These are phyloP conservation scores for Vimba vimba DNA, from an alignment of 2,113 vertebrate genomes.

Conservation along the genomic window DNA sequence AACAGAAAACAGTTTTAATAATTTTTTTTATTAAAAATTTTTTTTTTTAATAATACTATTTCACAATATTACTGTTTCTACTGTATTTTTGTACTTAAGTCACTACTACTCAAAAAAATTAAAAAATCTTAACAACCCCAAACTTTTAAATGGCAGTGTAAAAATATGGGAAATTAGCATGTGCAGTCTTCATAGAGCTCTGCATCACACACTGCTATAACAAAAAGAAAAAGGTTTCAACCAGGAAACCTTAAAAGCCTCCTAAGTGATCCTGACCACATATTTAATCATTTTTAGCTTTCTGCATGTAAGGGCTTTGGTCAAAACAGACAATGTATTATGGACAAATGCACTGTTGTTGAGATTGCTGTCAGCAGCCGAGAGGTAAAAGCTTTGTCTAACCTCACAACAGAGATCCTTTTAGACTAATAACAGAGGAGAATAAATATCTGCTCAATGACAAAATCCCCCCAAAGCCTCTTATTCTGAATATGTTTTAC, in stretches of 20 bases:
- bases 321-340: not conserved
- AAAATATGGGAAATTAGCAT: not conserved
- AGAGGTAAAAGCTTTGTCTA: conserved; percentile 13
- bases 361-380: not conserved
- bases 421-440: not conserved
- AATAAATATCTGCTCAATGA: not conserved
- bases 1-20: too few species aligned
- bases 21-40: too few species aligned
- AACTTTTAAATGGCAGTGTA: not conserved
- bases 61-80: too few species aligned
- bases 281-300: conserved; percentile 8
- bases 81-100: too few species aligned
- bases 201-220: not conserved
- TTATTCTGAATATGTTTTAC: not conserved
- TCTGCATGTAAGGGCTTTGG: not conserved
- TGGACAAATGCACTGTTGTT: not conserved
- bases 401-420: conserved; percentile 15
- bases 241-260: not conserved
- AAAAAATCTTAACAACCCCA: too few species aligned
- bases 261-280: not conserved
- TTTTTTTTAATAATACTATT: too few species aligned
- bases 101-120: too few species aligned
- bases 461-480: not conserved
- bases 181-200: not conserved
- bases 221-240: not conserved